Conservation (phyloP, 1,140 invertebrate species). For the Chrysomallon squamiferum region DNA sequence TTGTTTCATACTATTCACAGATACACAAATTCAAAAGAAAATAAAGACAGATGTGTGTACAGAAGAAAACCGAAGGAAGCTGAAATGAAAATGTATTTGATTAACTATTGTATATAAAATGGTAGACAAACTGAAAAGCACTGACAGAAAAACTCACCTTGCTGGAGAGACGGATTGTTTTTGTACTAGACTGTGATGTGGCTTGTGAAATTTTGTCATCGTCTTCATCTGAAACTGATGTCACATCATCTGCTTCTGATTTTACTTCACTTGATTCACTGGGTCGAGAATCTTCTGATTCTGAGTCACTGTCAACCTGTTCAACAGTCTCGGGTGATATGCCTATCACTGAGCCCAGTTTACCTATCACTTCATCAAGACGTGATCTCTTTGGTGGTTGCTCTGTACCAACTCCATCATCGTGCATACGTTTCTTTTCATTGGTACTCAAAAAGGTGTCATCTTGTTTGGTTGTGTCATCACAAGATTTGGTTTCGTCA, state of each 20-base stretch:
- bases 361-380: slow-evolving; percentile 39
- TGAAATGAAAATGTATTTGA: no score
- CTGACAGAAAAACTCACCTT: slow-evolving; percentile 38
- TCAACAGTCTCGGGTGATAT: slow-evolving; percentile 32
- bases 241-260: slow-evolving; percentile 21
- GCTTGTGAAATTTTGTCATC: slow-evolving; percentile 22
- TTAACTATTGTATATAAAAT: no score
- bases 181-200: slow-evolving; percentile 16
- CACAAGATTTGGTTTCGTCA: neutral
- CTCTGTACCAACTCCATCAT: slow-evolving; percentile 10
- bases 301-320: slow-evolving; percentile 11
- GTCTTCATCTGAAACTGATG: slow-evolving; percentile 26
- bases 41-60: no score
- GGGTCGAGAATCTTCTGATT: slow-evolving; percentile 18
- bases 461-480: neutral
- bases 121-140: no score
- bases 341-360: slow-evolving; percentile 34
- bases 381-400: slow-evolving; percentile 32
- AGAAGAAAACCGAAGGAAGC: no score
- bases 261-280: slow-evolving; percentile 31
- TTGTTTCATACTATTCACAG: no score
- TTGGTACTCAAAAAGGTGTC: neutral
- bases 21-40: no score
- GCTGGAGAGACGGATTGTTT: slow-evolving; percentile 22
- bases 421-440: slow-evolving; percentile 20